phyloP scores from a whole-genome alignment of 2,888 invertebrate species.

The Lamellibrachia satsuma region DNA sequence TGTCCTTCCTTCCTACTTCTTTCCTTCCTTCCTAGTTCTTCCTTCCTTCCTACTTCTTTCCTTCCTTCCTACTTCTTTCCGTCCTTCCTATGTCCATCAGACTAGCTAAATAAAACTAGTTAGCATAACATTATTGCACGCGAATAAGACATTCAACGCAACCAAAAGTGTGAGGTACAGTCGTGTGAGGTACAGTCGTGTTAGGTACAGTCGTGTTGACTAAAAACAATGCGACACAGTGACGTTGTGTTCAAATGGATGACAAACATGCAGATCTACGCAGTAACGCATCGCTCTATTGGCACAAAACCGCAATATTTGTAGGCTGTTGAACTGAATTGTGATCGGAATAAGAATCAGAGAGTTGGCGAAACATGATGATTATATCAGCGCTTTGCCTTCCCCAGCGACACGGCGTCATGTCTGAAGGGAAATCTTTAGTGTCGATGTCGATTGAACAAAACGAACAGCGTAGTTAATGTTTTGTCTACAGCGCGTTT shows the following conservation, averaged over 20 bases:
- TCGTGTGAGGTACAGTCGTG: too few relatives aligned
- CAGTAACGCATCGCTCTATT: background rate
- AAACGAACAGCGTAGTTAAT: background rate
- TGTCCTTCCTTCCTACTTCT: too few relatives aligned
- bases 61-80: too few relatives aligned
- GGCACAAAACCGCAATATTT: background rate
- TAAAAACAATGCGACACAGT: background rate
- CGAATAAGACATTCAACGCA: too few relatives aligned
- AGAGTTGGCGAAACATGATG: slow-evolving; percentile 13
- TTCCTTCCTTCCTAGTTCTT: too few relatives aligned
- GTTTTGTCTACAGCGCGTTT: background rate
- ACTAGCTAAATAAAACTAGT: too few relatives aligned
- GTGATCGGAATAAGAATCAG: slow-evolving; percentile 3
- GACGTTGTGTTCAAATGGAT: background rate
- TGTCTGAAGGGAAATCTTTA: background rate
- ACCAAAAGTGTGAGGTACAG: too few relatives aligned
- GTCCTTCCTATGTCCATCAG: too few relatives aligned
- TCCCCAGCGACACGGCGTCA: background rate
- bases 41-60: too few relatives aligned
- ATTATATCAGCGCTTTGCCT: background rate
- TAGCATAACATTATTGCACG: too few relatives aligned
- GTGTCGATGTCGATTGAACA: background rate
- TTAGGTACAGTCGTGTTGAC: background rate
- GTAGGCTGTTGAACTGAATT: background rate
- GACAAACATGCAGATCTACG: background rate